Percentiles rank a stretch among this genome's conserved stretches.
Conservation (phyloP, 2,113 vertebrate genomes). For the Ellobius talpinus region DNA sequence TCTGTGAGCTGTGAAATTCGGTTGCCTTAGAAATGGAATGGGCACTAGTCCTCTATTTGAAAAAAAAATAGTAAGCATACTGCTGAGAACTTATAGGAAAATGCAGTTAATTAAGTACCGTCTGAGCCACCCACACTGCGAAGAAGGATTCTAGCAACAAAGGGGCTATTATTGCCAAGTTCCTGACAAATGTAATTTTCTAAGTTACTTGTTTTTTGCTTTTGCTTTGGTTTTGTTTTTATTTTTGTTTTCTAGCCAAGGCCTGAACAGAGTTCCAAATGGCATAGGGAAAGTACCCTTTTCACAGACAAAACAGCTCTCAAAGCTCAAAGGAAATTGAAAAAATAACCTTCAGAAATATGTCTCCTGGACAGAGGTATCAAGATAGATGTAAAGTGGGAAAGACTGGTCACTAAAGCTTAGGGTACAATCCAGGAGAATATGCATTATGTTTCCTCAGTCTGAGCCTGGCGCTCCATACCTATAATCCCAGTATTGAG, state of each 20-base stretch:
- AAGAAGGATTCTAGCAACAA: conserved; percentile 81
- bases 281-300: conserved; percentile 71
- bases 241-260: conserved; percentile 59
- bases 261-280: conserved; percentile 80
- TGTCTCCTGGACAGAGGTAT: neutral
- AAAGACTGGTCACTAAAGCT: neutral
- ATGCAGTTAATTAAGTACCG: conserved; percentile 81
- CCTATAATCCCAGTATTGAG: too few species aligned
- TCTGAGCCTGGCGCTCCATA: too few species aligned
- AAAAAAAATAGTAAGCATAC: conserved; percentile 67
- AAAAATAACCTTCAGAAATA: conserved; percentile 31
- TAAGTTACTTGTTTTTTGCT: conserved; percentile 69
- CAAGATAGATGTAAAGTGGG: neutral
- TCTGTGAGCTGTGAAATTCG: conserved; percentile 58
- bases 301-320: conserved; percentile 35
- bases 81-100: conserved; percentile 75
- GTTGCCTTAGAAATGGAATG: conserved; percentile 73
- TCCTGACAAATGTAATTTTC: conserved; percentile 81
- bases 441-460: too few species aligned
- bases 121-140: conserved; percentile 84
- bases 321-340: neutral
- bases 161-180: conserved; percentile 77
- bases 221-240: neutral
- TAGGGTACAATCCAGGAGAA: neutral
- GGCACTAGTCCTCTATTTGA: conserved; percentile 66